Conservation (phyloP, 2,113 vertebrate species). For the Morone saxatilis region DNA sequence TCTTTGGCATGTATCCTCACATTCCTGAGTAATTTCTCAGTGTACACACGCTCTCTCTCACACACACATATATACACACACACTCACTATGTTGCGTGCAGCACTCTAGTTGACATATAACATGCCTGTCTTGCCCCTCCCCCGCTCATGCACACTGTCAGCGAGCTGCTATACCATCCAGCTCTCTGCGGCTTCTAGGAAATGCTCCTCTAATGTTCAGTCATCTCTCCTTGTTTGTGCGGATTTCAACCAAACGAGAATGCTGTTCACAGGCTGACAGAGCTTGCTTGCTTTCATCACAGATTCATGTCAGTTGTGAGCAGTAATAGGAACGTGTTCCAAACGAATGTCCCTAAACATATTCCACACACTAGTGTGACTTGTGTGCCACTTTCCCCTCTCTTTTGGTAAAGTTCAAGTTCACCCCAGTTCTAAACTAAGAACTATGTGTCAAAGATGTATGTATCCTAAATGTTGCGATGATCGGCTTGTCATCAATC, state of each 20-base stretch:
- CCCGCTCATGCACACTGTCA: conserved; percentile 47
- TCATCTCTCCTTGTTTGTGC: not conserved
- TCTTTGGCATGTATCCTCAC: conserved; percentile 80
- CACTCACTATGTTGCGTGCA: conserved; percentile 63
- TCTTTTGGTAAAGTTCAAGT: not conserved
- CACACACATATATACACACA: conserved; percentile 44
- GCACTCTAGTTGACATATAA: conserved; percentile 77
- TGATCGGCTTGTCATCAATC: not conserved
- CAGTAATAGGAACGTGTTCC: not conserved
- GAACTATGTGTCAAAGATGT: not conserved
- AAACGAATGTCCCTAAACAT: not conserved
- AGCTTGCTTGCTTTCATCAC: too few relatives aligned
- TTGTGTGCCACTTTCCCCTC: not conserved
- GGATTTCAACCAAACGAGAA: not conserved
- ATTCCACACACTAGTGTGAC: not conserved
- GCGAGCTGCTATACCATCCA: conserved; percentile 50
- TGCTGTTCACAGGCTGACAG: too few relatives aligned
- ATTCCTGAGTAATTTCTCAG: conserved; percentile 83
- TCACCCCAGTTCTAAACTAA: too few relatives aligned
- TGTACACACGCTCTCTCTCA: conserved; percentile 25
- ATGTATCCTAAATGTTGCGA: not conserved
- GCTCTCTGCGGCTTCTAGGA: conserved; percentile 53
- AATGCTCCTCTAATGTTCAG: conserved; percentile 10
- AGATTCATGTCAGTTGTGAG: not conserved
- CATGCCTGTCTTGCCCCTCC: conserved; percentile 70